Conservation (phyloP, 2,888 invertebrate species). For the Rotaria macrura region DNA sequence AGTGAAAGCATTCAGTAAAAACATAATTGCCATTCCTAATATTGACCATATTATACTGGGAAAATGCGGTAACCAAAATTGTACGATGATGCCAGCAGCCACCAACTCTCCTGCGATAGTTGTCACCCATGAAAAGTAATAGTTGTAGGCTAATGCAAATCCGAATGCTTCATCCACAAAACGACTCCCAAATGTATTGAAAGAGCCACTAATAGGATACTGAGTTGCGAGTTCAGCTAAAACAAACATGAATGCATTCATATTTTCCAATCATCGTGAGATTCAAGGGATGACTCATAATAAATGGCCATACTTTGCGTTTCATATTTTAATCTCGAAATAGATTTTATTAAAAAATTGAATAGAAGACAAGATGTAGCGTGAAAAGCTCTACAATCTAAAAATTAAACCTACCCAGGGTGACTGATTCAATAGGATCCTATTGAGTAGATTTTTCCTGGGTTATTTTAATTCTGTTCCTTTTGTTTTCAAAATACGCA, state of each 20-base stretch:
- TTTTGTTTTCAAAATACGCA: too few species aligned
- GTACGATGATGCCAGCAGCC: neutral
- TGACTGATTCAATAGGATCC: too few species aligned
- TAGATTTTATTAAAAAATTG: too few species aligned
- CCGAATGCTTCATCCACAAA: slow-evolving; percentile 1
- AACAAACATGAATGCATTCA: neutral
- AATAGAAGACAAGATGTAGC: too few species aligned
- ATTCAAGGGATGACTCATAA: neutral
- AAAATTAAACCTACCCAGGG: too few species aligned
- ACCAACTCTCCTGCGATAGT: neutral
- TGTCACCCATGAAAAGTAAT: neutral
- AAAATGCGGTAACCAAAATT: neutral
- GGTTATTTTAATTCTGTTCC: too few species aligned
- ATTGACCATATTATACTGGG: neutral
- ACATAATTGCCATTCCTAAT: neutral
- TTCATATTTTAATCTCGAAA: too few species aligned
- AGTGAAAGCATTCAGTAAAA: neutral
- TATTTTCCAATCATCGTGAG: neutral
- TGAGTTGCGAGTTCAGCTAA: neutral
- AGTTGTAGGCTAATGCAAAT: neutral
- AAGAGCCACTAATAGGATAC: neutral
- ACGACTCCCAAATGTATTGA: neutral
- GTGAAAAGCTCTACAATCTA: too few species aligned
- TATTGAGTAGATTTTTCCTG: too few species aligned
- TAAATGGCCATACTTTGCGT: too few species aligned